Percentiles rank a stretch among this genome's conserved stretches.
These are phyloP conservation scores for Fregetta grallaria DNA, from an alignment of 2,113 vertebrate genomes.

Conservation along the genomic window DNA sequence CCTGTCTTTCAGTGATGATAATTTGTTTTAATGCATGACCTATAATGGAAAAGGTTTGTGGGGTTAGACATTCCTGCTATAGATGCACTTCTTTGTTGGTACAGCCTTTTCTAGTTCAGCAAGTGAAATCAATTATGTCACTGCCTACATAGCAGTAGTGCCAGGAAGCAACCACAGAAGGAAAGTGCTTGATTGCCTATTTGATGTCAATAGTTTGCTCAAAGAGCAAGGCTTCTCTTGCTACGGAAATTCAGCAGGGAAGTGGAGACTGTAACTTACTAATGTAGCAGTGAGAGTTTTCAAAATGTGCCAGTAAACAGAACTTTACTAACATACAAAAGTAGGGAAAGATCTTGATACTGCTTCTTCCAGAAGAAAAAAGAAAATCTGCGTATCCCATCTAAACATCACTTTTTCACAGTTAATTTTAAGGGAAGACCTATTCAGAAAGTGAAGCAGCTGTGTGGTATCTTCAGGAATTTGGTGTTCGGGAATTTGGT, in stretches of 20 bases:
- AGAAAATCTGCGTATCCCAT: neutral
- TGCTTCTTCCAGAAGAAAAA: neutral
- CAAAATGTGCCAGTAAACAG: neutral
- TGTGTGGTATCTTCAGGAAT: neutral
- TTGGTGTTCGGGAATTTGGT: neutral
- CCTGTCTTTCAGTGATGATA: neutral
- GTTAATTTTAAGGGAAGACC: neutral
- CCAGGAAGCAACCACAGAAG: neutral
- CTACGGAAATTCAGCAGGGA: neutral
- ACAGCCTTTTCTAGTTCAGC: neutral
- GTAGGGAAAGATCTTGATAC: neutral
- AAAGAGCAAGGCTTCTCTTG: neutral
- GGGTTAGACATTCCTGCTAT: neutral
- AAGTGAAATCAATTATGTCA: neutral
- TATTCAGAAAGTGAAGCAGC: neutral
- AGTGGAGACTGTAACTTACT: neutral
- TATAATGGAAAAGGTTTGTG: neutral
- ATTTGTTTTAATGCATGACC: neutral
- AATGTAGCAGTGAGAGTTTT: neutral
- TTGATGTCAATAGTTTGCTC: neutral
- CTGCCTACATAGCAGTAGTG: neutral
- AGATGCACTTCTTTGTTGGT: neutral
- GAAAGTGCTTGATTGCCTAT: neutral
- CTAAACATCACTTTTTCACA: neutral
- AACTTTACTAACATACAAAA: neutral